Percentiles rank a stretch among this genome's conserved stretches.
Evolutionary conservation across 2,113 vertebrate genomes (phyloP).

Genomic region (Cricetomys ansorgei): DNA sequence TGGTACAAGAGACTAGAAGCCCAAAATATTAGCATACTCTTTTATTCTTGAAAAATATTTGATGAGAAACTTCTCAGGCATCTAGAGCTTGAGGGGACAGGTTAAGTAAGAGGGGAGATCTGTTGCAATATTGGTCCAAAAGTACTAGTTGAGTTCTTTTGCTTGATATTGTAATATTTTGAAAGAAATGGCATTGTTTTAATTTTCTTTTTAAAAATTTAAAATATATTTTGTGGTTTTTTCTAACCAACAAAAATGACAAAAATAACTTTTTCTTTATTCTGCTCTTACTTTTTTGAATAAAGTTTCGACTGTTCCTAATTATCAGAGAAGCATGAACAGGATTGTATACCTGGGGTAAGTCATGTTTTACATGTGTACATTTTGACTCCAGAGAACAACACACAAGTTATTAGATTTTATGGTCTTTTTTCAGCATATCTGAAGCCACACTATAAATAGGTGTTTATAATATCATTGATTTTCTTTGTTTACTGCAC

Average conservation of each 20-base stretch:
- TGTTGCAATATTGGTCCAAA: neutral
- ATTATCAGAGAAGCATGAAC: neutral
- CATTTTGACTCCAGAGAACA: neutral
- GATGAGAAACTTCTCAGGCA: neutral
- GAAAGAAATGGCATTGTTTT: neutral
- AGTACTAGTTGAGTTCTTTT: neutral
- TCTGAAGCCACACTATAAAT: neutral
- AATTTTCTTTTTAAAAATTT: neutral
- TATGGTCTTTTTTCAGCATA: neutral
- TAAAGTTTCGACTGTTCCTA: neutral
- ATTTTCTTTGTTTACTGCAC: neutral
- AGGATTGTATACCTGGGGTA: neutral
- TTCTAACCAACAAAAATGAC: neutral
- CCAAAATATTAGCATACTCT: neutral
- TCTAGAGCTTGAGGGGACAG: neutral
- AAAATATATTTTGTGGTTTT: neutral
- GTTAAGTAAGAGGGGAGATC: neutral
- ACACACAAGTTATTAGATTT: neutral
- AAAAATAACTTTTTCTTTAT: neutral
- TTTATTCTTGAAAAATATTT: neutral
- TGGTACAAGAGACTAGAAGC: neutral
- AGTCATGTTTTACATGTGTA: neutral
- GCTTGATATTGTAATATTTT: neutral
- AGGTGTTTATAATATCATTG: neutral
- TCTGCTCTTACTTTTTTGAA: constrained; percentile 5